Conservation (phyloP, 1,140 invertebrate species). For the Chionoecetes opilio region DNA sequence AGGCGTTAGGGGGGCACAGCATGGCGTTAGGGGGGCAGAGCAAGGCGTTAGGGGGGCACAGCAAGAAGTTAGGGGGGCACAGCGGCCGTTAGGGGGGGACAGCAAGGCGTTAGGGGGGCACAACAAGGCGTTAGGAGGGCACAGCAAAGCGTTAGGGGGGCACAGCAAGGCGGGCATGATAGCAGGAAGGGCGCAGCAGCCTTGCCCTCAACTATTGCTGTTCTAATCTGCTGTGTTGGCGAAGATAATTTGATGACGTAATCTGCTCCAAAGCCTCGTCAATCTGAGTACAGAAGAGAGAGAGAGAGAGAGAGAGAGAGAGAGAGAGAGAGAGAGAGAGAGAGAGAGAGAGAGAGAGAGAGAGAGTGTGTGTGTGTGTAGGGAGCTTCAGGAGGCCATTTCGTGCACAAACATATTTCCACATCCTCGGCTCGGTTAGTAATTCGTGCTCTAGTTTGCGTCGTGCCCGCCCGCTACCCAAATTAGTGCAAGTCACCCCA, state of each 20-base stretch:
- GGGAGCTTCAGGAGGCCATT: not conserved
- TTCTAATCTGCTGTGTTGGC: not conserved
- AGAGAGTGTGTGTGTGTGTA: slow-evolving; percentile 21
- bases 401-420: not conserved
- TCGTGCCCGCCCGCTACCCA: not conserved
- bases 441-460: not conserved
- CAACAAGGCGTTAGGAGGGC: not conserved
- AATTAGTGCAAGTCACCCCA: slow-evolving; percentile 11
- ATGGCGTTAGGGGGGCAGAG: not conserved
- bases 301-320: slow-evolving; percentile 55
- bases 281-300: not conserved
- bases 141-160: too few relatives aligned
- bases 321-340: slow-evolving; percentile 37
- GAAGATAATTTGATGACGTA: not conserved
- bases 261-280: not conserved
- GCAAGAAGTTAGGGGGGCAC: too few relatives aligned
- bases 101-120: too few relatives aligned
- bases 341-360: slow-evolving; percentile 27
- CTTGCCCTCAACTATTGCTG: not conserved
- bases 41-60: not conserved
- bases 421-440: not conserved
- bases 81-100: not conserved
- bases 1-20: not conserved
- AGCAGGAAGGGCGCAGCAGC: not conserved
- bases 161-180: not conserved